A percentile compares a stretch with the other conserved stretches of the same genome.
Evolutionary conservation across 2,113 vertebrate genomes (phyloP).

Genomic region (chimpanzee (Pan troglodytes)): NHGRI_mPanTro3-v2.1_pri NC_072419.2:13128501-13129000

Average conservation of each 20-base stretch:
- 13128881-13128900: neutral
- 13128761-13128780: neutral
- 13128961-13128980: neutral
- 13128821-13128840: neutral
- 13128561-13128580: neutral
- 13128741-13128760: neutral
- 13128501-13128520: neutral
- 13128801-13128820: neutral
- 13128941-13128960: neutral
- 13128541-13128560: neutral
- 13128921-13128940: neutral
- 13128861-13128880: neutral
- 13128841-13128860: neutral
- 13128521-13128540: neutral
- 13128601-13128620: neutral
- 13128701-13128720: neutral
- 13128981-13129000: neutral
- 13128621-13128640: neutral
- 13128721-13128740: neutral
- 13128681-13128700: neutral
- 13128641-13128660: neutral
- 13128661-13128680: slow-evolving; percentile 15
- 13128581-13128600: neutral
- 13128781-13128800: neutral
- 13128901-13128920: neutral